Conservation (phyloP, 2,797 vertebrate genomes). For the Coccyzus lansbergi region DNA sequence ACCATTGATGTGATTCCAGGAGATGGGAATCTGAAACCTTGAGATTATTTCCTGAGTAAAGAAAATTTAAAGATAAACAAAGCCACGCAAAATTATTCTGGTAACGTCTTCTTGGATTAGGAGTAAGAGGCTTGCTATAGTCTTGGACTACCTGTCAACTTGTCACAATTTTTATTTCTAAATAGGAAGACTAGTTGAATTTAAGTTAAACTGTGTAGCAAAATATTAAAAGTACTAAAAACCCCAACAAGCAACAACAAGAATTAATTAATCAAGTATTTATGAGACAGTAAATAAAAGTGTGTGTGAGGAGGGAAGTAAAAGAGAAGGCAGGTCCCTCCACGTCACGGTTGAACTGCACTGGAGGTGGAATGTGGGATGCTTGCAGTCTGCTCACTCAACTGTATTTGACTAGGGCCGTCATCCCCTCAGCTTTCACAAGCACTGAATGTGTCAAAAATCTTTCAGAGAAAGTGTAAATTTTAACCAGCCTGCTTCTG, state of each 20-base stretch:
- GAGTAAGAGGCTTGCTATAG: neutral
- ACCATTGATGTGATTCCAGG: slow-evolving; percentile 10
- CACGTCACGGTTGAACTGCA: slow-evolving; percentile 82
- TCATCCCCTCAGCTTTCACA: slow-evolving; percentile 82
- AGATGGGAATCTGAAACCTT: neutral
- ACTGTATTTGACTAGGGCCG: slow-evolving; percentile 84
- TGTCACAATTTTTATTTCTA: slow-evolving; percentile 49
- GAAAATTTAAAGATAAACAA: slow-evolving; percentile 30
- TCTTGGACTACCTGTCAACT: slow-evolving; percentile 19
- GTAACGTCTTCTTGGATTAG: slow-evolving; percentile 18
- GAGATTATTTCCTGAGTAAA: slow-evolving; percentile 41
- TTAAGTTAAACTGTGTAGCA: neutral
- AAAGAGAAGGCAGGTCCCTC: slow-evolving; percentile 74
- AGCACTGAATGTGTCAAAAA: slow-evolving; percentile 83
- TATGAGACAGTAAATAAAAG: slow-evolving; percentile 64
- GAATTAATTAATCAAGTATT: slow-evolving; percentile 72
- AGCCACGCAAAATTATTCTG: neutral
- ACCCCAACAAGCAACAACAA: neutral
- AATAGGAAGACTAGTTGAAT: slow-evolving; percentile 24
- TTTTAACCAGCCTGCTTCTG: slow-evolving; percentile 81
- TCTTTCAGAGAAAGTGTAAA: slow-evolving; percentile 81
- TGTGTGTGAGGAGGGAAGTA: slow-evolving; percentile 36
- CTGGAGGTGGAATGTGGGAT: slow-evolving; percentile 78
- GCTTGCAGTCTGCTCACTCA: slow-evolving; percentile 83
- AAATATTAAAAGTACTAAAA: neutral